Evolutionary conservation across 2,797 vertebrate species (phyloP).

Genomic region (Podargus strigoides): DNA sequence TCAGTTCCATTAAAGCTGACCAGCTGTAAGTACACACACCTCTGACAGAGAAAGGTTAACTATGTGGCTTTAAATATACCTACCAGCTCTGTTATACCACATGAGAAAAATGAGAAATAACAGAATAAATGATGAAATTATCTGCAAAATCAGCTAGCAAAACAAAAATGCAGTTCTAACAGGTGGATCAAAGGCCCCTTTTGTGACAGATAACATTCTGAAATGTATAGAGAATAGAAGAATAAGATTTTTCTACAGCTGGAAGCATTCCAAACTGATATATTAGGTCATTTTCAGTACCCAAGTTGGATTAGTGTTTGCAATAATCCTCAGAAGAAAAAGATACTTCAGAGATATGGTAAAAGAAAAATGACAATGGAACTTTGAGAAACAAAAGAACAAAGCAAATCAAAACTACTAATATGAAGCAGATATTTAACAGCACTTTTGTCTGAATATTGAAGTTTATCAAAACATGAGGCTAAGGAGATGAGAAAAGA

Average conservation of each 20-base stretch:
- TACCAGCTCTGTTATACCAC: not conserved
- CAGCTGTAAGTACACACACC: not conserved
- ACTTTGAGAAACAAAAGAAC: constrained; percentile 26
- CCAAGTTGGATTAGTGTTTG: not conserved
- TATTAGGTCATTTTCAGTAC: constrained; percentile 41
- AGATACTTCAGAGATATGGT: constrained; percentile 25
- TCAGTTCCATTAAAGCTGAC: not conserved
- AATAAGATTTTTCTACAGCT: constrained; percentile 35
- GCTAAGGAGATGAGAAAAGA: not conserved
- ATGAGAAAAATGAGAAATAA: constrained; percentile 12
- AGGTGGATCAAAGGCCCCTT: constrained; percentile 17
- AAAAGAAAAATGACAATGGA: constrained; percentile 20
- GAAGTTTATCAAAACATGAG: not conserved
- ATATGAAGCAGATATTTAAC: constrained; percentile 17
- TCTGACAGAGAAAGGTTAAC: not conserved
- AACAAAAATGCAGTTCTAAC: constrained; percentile 23
- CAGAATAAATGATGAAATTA: constrained; percentile 15
- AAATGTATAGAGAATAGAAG: not conserved
- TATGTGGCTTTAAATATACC: not conserved
- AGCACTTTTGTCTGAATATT: not conserved
- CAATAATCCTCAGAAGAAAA: constrained; percentile 36
- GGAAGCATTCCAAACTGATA: constrained; percentile 48
- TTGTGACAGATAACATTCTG: constrained; percentile 18
- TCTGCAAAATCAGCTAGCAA: constrained; percentile 42
- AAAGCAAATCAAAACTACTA: constrained; percentile 14